A percentile compares a stretch with the other conserved stretches of the same genome.
These are phyloP conservation scores for Anastrepha ludens DNA, from an alignment of 1,140 invertebrate genomes.

Conservation along the genomic window DNA sequence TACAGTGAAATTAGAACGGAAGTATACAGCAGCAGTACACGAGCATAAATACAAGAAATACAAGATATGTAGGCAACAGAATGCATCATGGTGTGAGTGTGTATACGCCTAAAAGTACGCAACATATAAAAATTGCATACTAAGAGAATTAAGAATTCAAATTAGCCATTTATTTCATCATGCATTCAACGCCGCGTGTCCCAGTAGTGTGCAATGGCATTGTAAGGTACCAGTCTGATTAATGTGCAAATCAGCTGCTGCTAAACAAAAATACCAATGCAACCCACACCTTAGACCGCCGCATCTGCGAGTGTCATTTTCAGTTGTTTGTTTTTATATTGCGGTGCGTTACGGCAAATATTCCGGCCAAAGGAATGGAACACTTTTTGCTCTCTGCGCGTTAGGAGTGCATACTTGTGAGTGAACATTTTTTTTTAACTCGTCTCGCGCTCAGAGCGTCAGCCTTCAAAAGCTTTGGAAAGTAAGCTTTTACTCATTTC, in stretches of 20 bases:
- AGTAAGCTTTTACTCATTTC: slow-evolving; percentile 18
- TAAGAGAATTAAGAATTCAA: no score
- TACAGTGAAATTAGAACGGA: slow-evolving; percentile 15
- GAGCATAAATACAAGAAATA: not conserved
- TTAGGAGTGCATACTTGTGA: not conserved
- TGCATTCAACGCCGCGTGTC: no score
- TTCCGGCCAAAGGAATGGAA: not conserved
- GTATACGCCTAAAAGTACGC: not conserved
- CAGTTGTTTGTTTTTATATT: not conserved
- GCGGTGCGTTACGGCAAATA: not conserved
- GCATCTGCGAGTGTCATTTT: slow-evolving; percentile 10
- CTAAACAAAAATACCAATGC: not conserved
- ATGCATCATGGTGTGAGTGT: not conserved
- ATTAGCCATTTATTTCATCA: no score
- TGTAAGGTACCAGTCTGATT: no score
- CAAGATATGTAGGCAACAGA: not conserved
- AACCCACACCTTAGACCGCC: not conserved
- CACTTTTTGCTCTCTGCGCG: not conserved
- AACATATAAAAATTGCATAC: no score
- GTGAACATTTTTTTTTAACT: not conserved
- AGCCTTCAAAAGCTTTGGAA: slow-evolving; percentile 30
- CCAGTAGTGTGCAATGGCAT: no score
- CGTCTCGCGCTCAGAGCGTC: not conserved
- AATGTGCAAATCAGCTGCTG: slow-evolving; percentile 7
- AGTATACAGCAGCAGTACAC: not conserved